Evolutionary conservation across 2,797 vertebrate species (phyloP).

Genomic region (Chromobotia macracanthus): DNA sequence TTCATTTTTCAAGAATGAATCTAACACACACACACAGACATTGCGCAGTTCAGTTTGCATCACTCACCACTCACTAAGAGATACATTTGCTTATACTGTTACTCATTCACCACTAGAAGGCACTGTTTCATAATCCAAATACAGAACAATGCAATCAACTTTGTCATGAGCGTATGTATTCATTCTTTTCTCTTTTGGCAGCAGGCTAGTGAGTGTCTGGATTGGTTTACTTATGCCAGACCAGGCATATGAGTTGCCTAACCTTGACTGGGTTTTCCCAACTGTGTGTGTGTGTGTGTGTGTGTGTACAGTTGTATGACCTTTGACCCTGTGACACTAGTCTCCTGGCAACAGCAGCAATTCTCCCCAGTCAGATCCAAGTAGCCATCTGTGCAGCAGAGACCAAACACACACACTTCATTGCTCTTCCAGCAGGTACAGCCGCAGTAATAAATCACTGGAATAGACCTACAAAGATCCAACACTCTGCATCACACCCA

Average conservation of each 20-base stretch:
- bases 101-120: conserved; percentile 29
- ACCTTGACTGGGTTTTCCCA: conserved; percentile 30
- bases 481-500: neutral
- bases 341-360: conserved; percentile 32
- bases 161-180: conserved; percentile 9
- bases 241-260: conserved; percentile 39
- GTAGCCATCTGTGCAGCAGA: conserved; percentile 49
- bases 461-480: neutral
- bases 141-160: neutral
- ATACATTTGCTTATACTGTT: no score
- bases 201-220: neutral
- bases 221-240: neutral
- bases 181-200: neutral
- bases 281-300: conserved; percentile 20
- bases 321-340: conserved; percentile 31
- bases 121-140: conserved; percentile 39
- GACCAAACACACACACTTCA: conserved; percentile 20
- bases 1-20: no score
- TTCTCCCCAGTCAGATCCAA: conserved; percentile 19
- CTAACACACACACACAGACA: no score
- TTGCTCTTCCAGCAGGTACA: neutral
- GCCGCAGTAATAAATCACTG: conserved; percentile 18
- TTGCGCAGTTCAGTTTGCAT: no score
- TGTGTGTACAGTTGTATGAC: no score
- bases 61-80: no score